Evolutionary conservation across 1,140 invertebrate genomes (phyloP).

Genomic region (Neodiprion pinetum): DNA sequence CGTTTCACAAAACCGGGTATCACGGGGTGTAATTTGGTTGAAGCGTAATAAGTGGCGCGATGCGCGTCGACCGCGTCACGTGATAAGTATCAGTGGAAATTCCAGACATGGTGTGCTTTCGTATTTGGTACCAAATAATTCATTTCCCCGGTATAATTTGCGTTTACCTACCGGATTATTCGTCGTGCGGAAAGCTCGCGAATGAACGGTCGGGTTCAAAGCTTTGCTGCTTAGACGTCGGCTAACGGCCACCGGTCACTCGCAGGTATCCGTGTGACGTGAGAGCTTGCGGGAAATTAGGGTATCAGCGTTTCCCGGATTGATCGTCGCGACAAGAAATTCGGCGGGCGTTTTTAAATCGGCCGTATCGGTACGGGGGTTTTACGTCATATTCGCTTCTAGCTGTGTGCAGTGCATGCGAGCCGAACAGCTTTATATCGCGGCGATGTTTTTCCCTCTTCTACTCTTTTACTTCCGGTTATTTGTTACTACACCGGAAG

Average conservation of each 20-base stretch:
- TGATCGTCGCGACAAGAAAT: neutral
- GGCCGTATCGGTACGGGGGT: neutral
- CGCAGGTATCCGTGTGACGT: neutral
- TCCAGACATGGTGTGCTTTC: too few species aligned
- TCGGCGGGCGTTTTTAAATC: neutral
- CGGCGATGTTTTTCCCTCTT: neutral
- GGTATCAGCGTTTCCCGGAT: neutral
- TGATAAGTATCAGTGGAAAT: too few species aligned
- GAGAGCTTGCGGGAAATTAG: neutral
- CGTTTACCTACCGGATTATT: neutral
- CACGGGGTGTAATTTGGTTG: too few species aligned
- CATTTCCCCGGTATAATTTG: neutral
- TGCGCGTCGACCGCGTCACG: too few species aligned
- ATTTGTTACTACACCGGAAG: conserved; percentile 3
- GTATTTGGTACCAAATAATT: neutral
- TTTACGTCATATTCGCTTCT: neutral
- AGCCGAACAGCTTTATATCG: neutral
- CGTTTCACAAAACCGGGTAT: too few species aligned
- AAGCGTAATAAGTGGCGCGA: too few species aligned
- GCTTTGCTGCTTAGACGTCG: neutral
- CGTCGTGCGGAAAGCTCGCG: neutral
- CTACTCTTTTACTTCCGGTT: neutral
- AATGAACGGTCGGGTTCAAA: neutral
- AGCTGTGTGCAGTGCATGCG: neutral
- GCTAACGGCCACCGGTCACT: neutral